phyloP scores from a whole-genome alignment of 2,797 vertebrate genomes.

The Nannoperca obscura region DNA sequence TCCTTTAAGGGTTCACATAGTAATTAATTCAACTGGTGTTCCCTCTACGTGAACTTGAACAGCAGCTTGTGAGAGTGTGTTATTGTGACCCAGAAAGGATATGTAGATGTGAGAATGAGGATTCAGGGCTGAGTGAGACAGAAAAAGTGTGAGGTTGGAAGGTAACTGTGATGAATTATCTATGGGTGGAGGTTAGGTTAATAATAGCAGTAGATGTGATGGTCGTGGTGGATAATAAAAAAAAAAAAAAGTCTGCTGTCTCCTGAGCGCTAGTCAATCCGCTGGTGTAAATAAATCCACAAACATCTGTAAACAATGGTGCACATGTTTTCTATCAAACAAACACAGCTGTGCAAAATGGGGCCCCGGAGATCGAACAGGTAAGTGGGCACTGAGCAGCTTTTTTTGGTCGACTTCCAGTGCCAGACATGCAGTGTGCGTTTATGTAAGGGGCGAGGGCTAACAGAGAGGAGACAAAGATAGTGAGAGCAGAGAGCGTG shows the following conservation, averaged over 20 bases:
- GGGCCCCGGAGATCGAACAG: conserved; percentile 78
- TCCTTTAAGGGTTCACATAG: conserved; percentile 37
- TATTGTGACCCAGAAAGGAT: conserved; percentile 78
- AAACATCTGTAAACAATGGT: conserved; percentile 89
- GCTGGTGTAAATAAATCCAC: conserved; percentile 93
- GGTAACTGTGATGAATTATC: conserved; percentile 80
- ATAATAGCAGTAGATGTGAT: conserved; percentile 81
- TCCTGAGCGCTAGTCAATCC: conserved; percentile 72
- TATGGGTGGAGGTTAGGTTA: conserved; percentile 77
- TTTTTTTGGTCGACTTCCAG: conserved; percentile 68
- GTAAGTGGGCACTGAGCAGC: conserved; percentile 57
- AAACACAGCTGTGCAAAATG: conserved; percentile 87
- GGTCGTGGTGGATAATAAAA: conserved; percentile 52
- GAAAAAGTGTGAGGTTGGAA: conserved; percentile 54
- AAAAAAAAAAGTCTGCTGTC: conserved; percentile 54
- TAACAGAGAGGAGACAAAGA: conserved; percentile 79
- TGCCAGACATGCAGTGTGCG: conserved; percentile 57
- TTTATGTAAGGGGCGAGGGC: conserved; percentile 73
- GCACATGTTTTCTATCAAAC: conserved; percentile 69
- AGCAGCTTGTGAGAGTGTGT: conserved; percentile 50
- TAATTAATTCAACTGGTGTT: conserved; percentile 58
- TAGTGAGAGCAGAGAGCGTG: conserved; percentile 77
- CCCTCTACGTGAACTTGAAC: conserved; percentile 37
- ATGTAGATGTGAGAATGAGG: conserved; percentile 56
- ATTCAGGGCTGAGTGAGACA: conserved; percentile 61